These are phyloP conservation scores for Drosophila antonietae DNA, from an alignment of 2,888 invertebrate genomes.

Conservation along the genomic window DNA sequence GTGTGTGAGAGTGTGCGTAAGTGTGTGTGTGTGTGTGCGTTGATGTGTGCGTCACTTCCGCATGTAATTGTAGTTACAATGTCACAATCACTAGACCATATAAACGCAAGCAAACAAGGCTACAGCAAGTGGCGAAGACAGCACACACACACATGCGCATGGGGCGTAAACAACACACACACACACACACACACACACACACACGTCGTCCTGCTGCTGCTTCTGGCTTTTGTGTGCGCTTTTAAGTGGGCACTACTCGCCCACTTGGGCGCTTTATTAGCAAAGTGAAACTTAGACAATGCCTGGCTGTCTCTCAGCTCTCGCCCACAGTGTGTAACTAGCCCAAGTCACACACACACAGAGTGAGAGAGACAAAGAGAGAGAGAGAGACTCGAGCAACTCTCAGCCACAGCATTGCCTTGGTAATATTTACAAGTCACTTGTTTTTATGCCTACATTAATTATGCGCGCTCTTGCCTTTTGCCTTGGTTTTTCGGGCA, in stretches of 20 bases:
- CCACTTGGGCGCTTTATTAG: constrained; percentile 70
- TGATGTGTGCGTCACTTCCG: constrained; percentile 79
- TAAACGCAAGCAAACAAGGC: constrained; percentile 68
- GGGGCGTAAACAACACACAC: constrained; percentile 25
- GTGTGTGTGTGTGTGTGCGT: constrained; percentile 54
- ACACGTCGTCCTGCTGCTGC: constrained; percentile 17
- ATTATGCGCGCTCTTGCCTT: constrained; percentile 73
- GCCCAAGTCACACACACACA: constrained; percentile 17
- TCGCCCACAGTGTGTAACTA: constrained; percentile 33
- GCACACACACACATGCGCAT: constrained; percentile 3
- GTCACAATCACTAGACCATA: constrained; percentile 80
- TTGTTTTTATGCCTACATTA: constrained; percentile 81
- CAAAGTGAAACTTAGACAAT: constrained; percentile 69
- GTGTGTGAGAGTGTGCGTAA: constrained; percentile 5
- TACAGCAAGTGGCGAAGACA: constrained; percentile 23
- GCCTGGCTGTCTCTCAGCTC: constrained; percentile 29
- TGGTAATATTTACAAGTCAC: constrained; percentile 81
- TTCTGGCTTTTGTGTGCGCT: constrained; percentile 59
- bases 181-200: constrained; percentile 13
- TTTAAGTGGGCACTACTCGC: constrained; percentile 70
- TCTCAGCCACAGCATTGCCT: constrained; percentile 64
- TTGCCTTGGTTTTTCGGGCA: constrained; percentile 62
- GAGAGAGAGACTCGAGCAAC: constrained; percentile 1
- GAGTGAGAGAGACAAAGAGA: too few species aligned
- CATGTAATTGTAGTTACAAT: constrained; percentile 81